Conservation (phyloP, 2,113 vertebrate genomes). For the Danionella cerebrum region DNA sequence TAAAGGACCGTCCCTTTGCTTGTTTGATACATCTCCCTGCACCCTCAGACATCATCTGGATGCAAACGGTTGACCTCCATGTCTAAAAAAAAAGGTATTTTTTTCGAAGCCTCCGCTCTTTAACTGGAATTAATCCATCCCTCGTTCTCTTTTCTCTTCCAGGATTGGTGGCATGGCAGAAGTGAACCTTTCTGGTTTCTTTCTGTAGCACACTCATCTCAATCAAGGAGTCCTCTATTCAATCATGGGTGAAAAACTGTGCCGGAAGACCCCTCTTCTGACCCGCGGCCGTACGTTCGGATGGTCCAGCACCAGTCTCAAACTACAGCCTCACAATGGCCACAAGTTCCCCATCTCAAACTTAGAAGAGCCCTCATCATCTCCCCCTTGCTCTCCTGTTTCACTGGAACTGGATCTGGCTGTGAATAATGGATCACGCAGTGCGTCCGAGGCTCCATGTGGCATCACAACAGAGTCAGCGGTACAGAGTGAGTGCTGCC, state of each 20-base stretch:
- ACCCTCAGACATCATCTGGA: no score
- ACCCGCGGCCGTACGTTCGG: slow-evolving; percentile 49
- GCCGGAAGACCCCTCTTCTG: slow-evolving; percentile 48
- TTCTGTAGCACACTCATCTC: not conserved
- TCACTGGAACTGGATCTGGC: slow-evolving; percentile 58
- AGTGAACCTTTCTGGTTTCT: no score
- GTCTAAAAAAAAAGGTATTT: no score
- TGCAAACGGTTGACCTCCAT: no score
- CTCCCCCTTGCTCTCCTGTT: slow-evolving; percentile 66
- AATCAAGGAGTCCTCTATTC: not conserved
- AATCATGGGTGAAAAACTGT: slow-evolving; percentile 54
- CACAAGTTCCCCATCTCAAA: slow-evolving; percentile 51
- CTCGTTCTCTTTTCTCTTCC: not conserved
- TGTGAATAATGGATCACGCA: slow-evolving; percentile 67
- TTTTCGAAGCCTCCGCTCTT: no score
- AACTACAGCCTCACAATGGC: slow-evolving; percentile 48
- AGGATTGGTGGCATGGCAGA: not conserved
- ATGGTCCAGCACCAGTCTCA: slow-evolving; percentile 11
- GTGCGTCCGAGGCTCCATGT: slow-evolving; percentile 43
- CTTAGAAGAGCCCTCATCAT: slow-evolving; percentile 34
- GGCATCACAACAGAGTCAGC: slow-evolving; percentile 53
- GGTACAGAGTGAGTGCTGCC: slow-evolving; percentile 43
- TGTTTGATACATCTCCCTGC: no score
- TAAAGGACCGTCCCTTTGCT: no score
- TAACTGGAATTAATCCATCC: not conserved